phyloP scores from a whole-genome alignment of 2,888 invertebrate species.

The Thymelicus lineola region DNA sequence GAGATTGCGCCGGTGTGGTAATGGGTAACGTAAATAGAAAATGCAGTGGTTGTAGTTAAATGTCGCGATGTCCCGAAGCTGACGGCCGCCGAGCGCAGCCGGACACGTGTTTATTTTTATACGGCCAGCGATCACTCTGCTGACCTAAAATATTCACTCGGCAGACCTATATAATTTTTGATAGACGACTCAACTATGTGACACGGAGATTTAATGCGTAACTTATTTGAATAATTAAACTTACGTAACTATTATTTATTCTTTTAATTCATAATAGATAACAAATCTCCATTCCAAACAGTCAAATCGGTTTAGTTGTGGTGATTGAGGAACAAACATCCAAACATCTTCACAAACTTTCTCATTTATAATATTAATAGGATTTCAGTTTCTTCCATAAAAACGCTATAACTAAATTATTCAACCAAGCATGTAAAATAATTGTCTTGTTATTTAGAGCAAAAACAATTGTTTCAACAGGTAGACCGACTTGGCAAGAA shows the following conservation, averaged over 20 bases:
- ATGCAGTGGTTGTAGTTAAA: conserved; percentile 70
- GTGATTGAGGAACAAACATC: too few relatives aligned
- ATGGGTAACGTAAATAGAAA: conserved; percentile 73
- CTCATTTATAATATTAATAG: too few relatives aligned
- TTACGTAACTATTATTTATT: too few relatives aligned
- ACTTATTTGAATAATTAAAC: too few relatives aligned
- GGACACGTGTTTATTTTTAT: conserved; percentile 65
- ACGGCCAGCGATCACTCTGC: conserved; percentile 55
- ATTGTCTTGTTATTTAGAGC: background rate
- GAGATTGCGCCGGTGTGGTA: conserved; percentile 49
- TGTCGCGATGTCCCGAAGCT: conserved; percentile 71
- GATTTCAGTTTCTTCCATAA: background rate
- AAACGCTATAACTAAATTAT: background rate
- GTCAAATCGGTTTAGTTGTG: too few relatives aligned
- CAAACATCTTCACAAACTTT: too few relatives aligned
- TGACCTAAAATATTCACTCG: conserved; percentile 63
- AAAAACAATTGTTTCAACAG: conserved; percentile 23
- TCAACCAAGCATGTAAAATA: background rate
- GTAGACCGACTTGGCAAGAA: conserved; percentile 27
- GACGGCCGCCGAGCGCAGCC: conserved; percentile 40
- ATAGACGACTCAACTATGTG: conserved; percentile 47
- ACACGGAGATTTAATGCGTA: too few relatives aligned
- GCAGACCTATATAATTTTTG: conserved; percentile 68
- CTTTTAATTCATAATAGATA: too few relatives aligned
- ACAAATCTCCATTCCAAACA: too few relatives aligned